A percentile compares a stretch with the other conserved stretches of the same genome.
Evolutionary conservation across 1,140 invertebrate species (phyloP).

Genomic region (Drosophila tristis): DNA sequence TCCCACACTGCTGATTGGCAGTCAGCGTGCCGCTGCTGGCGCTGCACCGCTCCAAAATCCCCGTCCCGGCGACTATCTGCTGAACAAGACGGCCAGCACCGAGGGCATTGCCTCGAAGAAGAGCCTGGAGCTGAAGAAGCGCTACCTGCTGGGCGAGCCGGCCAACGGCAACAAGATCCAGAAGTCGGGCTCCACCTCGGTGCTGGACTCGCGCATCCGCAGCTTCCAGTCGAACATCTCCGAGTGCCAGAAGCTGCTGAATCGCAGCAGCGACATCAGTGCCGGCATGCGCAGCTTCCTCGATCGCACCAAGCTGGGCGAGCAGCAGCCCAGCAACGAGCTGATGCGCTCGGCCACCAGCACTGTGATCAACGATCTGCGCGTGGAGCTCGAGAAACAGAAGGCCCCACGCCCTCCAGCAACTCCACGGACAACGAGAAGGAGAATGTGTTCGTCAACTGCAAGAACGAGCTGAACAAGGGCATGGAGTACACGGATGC

Average conservation of each 20-base stretch:
- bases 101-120: conserved; percentile 94
- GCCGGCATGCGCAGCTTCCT: conserved; percentile 91
- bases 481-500: conserved; percentile 81
- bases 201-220: conserved; percentile 92
- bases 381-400: conserved; percentile 75
- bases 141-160: conserved; percentile 89
- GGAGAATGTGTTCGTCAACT: conserved; percentile 82
- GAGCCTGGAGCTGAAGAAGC: conserved; percentile 93
- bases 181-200: conserved; percentile 93
- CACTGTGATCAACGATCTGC: conserved; percentile 77
- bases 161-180: conserved; percentile 87
- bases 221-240: conserved; percentile 93
- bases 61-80: conserved; percentile 88
- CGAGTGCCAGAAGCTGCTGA: conserved; percentile 93
- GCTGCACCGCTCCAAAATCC: conserved; percentile 84
- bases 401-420: conserved; percentile 69
- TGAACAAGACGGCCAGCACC: conserved; percentile 92
- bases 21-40: conserved; percentile 41
- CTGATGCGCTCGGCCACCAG: conserved; percentile 76
- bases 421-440: conserved; percentile 82
- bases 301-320: conserved; percentile 74
- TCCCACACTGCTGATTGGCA: conserved; percentile 71
- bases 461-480: conserved; percentile 82
- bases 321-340: conserved; percentile 45
- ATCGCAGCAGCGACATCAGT: conserved; percentile 91